A percentile compares a stretch with the other conserved stretches of the same genome.
These are phyloP conservation scores for Lapara coniferarum DNA, from an alignment of 2,888 invertebrate species.

Conservation along the genomic window DNA sequence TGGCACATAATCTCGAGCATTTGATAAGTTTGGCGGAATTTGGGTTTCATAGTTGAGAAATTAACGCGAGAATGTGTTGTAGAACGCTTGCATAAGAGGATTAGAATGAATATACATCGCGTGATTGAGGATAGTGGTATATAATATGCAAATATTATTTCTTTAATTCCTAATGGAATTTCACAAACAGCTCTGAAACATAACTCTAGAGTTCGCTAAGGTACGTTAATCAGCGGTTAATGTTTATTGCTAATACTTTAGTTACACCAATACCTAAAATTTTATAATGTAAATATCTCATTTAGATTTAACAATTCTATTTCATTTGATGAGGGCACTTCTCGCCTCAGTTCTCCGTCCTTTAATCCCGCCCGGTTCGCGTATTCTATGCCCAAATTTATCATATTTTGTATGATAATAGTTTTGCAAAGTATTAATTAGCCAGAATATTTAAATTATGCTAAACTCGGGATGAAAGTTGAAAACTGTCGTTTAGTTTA, in stretches of 20 bases:
- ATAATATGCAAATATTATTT: too few species aligned
- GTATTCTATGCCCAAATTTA: not conserved
- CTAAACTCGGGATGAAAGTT: not conserved
- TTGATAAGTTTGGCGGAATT: constrained; percentile 36
- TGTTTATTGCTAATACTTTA: too few species aligned
- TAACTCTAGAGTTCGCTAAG: too few species aligned
- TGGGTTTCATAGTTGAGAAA: not conserved
- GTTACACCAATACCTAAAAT: too few species aligned
- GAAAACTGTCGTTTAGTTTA: not conserved
- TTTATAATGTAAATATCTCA: too few species aligned
- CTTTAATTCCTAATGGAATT: too few species aligned
- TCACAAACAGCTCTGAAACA: too few species aligned
- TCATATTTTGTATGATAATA: not conserved
- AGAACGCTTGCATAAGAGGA: too few species aligned
- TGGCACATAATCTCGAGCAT: constrained; percentile 46
- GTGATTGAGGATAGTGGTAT: too few species aligned
- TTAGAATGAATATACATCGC: too few species aligned
- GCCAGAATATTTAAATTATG: constrained; percentile 2
- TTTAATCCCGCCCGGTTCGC: not conserved
- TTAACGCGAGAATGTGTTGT: not conserved
- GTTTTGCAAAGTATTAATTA: constrained; percentile 2
- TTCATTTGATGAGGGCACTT: not conserved
- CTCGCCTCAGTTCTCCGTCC: not conserved
- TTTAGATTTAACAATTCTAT: not conserved
- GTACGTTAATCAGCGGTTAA: too few species aligned